Evolutionary conservation across 1,140 invertebrate species (phyloP).

Genomic region (Orius laevigatus): DNA sequence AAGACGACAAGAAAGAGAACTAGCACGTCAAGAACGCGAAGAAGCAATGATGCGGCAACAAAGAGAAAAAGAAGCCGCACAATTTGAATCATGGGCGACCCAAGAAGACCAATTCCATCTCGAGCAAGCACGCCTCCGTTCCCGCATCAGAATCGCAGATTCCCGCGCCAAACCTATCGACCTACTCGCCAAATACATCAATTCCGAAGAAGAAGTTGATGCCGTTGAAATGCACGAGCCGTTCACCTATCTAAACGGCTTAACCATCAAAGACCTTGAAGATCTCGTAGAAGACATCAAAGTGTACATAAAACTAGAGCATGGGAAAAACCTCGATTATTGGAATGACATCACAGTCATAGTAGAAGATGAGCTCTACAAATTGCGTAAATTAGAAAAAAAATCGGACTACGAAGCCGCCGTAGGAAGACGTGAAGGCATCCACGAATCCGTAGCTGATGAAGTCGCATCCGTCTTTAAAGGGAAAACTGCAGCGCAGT

Average conservation of each 20-base stretch:
- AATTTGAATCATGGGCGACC: slow-evolving; percentile 85
- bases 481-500: slow-evolving; percentile 77
- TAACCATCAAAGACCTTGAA: slow-evolving; percentile 86
- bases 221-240: slow-evolving; percentile 97
- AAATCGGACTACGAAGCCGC: slow-evolving; percentile 41
- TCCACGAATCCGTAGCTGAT: slow-evolving; percentile 78
- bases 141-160: slow-evolving; percentile 89
- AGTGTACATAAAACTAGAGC: slow-evolving; percentile 71
- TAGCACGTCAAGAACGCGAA: slow-evolving; percentile 74
- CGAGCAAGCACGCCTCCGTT: slow-evolving; percentile 74
- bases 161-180: slow-evolving; percentile 96
- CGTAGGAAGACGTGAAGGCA: slow-evolving; percentile 69
- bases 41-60: slow-evolving; percentile 77
- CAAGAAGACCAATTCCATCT: slow-evolving; percentile 91
- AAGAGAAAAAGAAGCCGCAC: slow-evolving; percentile 83
- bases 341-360: slow-evolving; percentile 97
- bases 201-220: slow-evolving; percentile 77
- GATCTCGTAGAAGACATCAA: slow-evolving; percentile 95
- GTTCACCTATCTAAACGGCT: slow-evolving; percentile 85
- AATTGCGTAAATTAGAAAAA: slow-evolving; percentile 58
- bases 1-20: slow-evolving; percentile 70
- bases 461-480: slow-evolving; percentile 86
- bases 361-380: slow-evolving; percentile 85
- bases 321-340: slow-evolving; percentile 76
- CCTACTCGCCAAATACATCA: slow-evolving; percentile 90